Evolutionary conservation across 2,113 vertebrate species (phyloP).

Genomic region (Daphoenositta chrysoptera): DNA sequence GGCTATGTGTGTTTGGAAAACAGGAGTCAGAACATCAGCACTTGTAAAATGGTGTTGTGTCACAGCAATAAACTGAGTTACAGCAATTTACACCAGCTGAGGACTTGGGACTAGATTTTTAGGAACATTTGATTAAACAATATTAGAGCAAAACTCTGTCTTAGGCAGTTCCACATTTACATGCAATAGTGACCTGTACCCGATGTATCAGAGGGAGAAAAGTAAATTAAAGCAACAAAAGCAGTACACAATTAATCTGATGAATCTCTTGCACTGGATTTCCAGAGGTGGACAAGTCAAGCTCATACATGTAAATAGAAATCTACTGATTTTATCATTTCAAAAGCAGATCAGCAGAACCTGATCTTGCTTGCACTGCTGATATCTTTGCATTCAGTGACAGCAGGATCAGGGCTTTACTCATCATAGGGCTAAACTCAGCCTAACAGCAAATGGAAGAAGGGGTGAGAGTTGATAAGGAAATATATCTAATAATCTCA

Average conservation of each 20-base stretch:
- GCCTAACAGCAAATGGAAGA: neutral
- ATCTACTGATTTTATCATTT: neutral
- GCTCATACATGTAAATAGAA: neutral
- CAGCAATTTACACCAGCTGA: conserved; percentile 5
- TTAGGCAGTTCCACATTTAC: neutral
- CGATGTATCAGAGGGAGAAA: neutral
- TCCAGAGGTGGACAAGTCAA: neutral
- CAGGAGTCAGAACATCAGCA: neutral
- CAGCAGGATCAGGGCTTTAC: neutral
- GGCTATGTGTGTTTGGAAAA: neutral
- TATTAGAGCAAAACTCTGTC: neutral
- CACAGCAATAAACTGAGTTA: neutral
- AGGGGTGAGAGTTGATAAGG: neutral
- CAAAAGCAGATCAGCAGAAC: neutral
- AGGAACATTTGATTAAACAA: neutral
- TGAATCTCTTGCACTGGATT: neutral
- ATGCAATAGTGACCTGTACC: neutral
- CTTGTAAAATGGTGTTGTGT: neutral
- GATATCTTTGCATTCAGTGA: neutral
- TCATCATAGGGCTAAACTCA: neutral
- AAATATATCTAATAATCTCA: neutral
- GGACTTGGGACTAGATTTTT: conserved; percentile 9
- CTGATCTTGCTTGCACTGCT: neutral
- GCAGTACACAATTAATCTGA: neutral
- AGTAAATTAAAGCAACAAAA: neutral